Evolutionary conservation across 1,140 invertebrate species (phyloP).

Genomic region (Drosophila gunungcola): DNA sequence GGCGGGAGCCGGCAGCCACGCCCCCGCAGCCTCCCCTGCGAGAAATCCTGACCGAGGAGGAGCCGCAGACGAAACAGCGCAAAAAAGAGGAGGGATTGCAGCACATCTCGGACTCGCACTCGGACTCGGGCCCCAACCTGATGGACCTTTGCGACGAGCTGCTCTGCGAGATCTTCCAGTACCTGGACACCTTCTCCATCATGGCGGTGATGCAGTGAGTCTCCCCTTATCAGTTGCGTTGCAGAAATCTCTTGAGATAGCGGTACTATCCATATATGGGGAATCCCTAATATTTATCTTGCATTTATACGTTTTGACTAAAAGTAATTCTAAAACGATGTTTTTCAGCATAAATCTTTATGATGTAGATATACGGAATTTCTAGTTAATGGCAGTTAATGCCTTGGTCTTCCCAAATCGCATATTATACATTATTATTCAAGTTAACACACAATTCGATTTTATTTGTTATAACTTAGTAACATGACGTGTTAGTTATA

Average conservation of each 20-base stretch:
- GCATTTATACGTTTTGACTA: too few relatives aligned
- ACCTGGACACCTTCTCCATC: conserved; percentile 85
- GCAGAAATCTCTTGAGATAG: background rate
- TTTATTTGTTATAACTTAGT: too few relatives aligned
- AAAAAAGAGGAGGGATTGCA: conserved; percentile 32
- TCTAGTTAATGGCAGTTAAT: too few relatives aligned
- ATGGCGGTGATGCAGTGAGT: conserved; percentile 85
- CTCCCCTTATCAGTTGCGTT: background rate
- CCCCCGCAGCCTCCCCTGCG: conserved; percentile 3
- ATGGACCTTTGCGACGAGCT: conserved; percentile 85
- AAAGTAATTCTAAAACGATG: too few relatives aligned
- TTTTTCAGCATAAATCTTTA: too few relatives aligned
- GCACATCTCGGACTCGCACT: conserved; percentile 1
- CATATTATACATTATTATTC: too few relatives aligned
- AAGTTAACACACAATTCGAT: too few relatives aligned
- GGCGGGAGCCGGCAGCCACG: conserved; percentile 6
- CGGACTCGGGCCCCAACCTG: conserved; percentile 27
- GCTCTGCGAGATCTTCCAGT: conserved; percentile 86
- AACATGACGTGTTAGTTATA: too few relatives aligned
- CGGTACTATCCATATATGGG: too few relatives aligned
- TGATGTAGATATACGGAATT: too few relatives aligned
- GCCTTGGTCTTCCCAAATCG: too few relatives aligned
- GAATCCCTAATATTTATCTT: background rate
- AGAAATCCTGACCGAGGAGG: conserved; percentile 9
- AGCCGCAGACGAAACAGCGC: conserved; percentile 57